phyloP scores from a whole-genome alignment of 2,888 invertebrate genomes.

The Pegoplata infirma region DNA sequence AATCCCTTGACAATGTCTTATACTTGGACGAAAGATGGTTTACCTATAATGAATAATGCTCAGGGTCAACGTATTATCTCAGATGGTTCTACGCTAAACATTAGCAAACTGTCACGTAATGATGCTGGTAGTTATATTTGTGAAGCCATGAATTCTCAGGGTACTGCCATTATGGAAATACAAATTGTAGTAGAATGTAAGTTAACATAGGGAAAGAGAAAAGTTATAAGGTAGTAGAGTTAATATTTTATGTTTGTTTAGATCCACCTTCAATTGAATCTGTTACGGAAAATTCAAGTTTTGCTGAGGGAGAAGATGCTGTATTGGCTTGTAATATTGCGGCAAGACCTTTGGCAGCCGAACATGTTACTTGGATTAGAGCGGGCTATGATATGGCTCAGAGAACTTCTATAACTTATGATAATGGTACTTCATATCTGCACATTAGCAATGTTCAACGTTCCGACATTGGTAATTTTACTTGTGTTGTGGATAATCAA shows the following conservation, averaged over 20 bases:
- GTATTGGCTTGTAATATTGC: conserved; percentile 72
- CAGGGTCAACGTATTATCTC: conserved; percentile 72
- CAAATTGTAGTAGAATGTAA: conserved; percentile 74
- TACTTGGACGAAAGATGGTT: conserved; percentile 75
- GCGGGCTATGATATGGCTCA: conserved; percentile 72
- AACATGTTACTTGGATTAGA: conserved; percentile 73
- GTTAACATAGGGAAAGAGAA: conserved; percentile 61
- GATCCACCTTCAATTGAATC: conserved; percentile 73
- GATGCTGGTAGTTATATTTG: conserved; percentile 75
- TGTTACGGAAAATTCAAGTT: conserved; percentile 72
- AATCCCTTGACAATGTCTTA: conserved; percentile 76
- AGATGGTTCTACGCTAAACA: conserved; percentile 73
- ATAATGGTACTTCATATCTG: conserved; percentile 72
- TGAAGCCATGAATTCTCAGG: conserved; percentile 75
- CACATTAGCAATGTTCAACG: conserved; percentile 74
- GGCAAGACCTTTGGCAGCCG: conserved; percentile 72
- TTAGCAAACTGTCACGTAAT: conserved; percentile 72
- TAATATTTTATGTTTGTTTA: conserved; percentile 42
- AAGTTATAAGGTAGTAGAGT: too few species aligned
- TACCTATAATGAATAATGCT: conserved; percentile 73
- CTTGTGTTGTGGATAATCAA: conserved; percentile 74
- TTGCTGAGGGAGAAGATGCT: conserved; percentile 73
- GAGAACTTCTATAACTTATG: conserved; percentile 71
- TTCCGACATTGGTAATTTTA: conserved; percentile 74
- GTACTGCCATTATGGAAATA: conserved; percentile 73